phyloP scores from a whole-genome alignment of 2,113 vertebrate species.

The Sorex araneus region DNA sequence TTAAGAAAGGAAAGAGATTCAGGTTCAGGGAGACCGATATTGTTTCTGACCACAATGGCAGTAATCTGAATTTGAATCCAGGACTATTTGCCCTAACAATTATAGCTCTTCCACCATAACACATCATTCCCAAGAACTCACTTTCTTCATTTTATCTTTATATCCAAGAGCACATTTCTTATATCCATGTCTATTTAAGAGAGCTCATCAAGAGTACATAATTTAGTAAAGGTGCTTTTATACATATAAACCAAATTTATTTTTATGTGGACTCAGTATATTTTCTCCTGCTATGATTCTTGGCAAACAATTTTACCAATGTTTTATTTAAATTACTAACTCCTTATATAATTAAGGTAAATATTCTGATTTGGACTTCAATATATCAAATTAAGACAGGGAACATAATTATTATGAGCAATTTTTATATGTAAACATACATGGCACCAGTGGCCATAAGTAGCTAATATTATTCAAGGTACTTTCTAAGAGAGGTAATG shows the following conservation, averaged over 20 bases:
- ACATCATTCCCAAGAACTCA: not conserved
- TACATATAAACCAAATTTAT: conserved; percentile 33
- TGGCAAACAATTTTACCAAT: conserved; percentile 55
- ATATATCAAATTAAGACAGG: conserved; percentile 24
- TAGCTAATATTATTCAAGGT: conserved; percentile 46
- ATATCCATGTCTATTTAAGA: not conserved
- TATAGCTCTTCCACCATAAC: not conserved
- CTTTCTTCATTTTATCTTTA: conserved; percentile 10
- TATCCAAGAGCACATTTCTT: conserved; percentile 2
- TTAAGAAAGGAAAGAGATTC: not conserved
- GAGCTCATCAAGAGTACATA: conserved; percentile 30
- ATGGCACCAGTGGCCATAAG: not conserved
- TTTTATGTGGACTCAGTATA: not conserved
- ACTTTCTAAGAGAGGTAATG: conserved; percentile 9
- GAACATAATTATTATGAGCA: not conserved
- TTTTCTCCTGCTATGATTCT: conserved; percentile 23
- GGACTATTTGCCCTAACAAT: not conserved
- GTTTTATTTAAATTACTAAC: conserved; percentile 33
- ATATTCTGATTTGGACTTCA: not conserved
- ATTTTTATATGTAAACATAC: conserved; percentile 50
- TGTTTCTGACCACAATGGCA: not conserved
- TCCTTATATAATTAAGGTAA: conserved; percentile 12
- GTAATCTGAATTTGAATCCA: not conserved
- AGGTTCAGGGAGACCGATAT: not conserved
- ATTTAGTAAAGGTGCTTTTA: conserved; percentile 25